Base-by-base conservation (phyloP, 2,797 vertebrate genomes). In the Cyprinodon diabolis region DNA sequence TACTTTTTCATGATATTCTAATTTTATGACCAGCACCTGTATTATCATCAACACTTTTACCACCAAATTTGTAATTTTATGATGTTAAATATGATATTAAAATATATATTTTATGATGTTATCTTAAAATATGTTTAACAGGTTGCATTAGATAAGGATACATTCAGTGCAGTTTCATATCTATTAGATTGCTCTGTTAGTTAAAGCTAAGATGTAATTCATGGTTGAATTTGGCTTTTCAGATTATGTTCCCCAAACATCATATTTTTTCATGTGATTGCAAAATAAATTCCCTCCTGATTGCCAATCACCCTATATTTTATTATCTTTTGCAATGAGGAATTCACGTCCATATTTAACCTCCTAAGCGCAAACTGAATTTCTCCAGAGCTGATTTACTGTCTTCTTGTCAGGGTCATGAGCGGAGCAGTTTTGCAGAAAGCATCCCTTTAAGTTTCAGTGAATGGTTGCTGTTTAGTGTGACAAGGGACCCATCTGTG, bases 401-500 rank as follows among this genome's bases (percentile, higher is more conserved):
- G 35, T 1, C 15, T 19, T 66, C 49, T 52, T 5, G 11, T 71
- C 51, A 30, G 55, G 21, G 47, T 69, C 69, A 62, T 25, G 54
- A 1, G 25, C 17, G 8, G 58, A 66, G 49, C 35, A 55, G 68
- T 51, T 69, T 66, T 70, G 37, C 3, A 68, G 54, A 37, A 47
- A 12, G 19, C 66, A 35, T 57, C 66, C 76, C 51, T 70, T 58
- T 30, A 21, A 69, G 37, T 40, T 56, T 23, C 15, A 37, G 4
- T 4, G 43, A 58, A 68, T 3, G 25, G 40, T 40, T 55, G 40
- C 7, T 17, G 47, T 51, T 45, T 21, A 70, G 37, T 23, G 66
- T 14, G 30, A 69, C 54, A 40, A 0, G 23, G 56, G 75, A 71
- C 81, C 68, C 86, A 80, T 90, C 81, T 86, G 82, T 43, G 56